Evolutionary conservation across 2,797 vertebrate genomes (phyloP).

Genomic region (Dicrostonyx torquatus): DNA sequence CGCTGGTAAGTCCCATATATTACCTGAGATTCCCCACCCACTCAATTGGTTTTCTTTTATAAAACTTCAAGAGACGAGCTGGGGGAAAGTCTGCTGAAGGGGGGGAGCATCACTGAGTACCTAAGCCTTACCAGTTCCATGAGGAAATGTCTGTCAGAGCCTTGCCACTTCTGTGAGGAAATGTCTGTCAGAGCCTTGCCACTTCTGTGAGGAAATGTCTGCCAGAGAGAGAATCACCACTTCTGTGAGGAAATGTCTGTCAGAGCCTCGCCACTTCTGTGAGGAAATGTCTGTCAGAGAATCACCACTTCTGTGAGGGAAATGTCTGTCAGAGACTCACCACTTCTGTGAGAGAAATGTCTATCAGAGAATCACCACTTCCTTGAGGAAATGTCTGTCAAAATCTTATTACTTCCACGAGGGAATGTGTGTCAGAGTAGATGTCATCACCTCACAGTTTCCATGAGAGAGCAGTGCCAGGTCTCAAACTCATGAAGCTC

Average conservation of each 20-base stretch:
- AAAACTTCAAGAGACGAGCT: not conserved
- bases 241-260: not conserved
- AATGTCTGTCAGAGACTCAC: not conserved
- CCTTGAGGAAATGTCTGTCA: not conserved
- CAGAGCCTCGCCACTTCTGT: not conserved
- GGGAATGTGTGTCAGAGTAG: not conserved
- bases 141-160: not conserved
- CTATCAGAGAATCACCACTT: not conserved
- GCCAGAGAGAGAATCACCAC: fast-evolving
- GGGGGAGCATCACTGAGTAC: not conserved
- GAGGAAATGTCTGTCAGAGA: not conserved
- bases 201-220: not conserved
- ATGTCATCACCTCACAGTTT: not conserved
- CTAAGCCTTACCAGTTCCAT: not conserved
- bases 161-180: not conserved
- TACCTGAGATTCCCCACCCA: not conserved
- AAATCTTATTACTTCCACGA: not conserved
- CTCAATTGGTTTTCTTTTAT: not conserved
- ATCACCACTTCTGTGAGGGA: not conserved
- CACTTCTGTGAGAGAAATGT: not conserved
- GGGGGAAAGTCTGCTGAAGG: not conserved
- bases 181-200: not conserved
- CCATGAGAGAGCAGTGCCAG: not conserved
- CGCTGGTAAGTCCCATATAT: not conserved
- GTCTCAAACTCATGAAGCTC: not conserved